Base-by-base conservation (phyloP, 2,888 invertebrate genomes). In the Teinopalpus imperialis region DNA sequence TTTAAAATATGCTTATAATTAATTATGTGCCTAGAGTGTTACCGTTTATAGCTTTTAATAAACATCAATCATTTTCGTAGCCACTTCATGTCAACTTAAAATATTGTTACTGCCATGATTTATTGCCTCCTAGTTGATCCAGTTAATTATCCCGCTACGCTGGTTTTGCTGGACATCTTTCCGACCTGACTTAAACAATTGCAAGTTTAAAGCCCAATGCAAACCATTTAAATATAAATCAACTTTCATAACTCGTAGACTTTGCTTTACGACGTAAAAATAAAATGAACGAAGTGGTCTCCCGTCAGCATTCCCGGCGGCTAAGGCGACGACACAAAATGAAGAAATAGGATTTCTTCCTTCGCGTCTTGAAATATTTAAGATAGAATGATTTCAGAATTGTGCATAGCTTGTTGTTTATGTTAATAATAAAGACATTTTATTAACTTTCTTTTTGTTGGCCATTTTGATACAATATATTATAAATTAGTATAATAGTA, bases 41-140 rank as follows among this genome's bases (percentile, higher is more conserved):
- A n/a, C n/a, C n/a, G n/a, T n/a, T n/a, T n/a, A n/a, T n/a, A n/a
- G n/a, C n/a, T 53, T 53, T 57, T 59, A 58, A 56, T 60, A 68
- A n/a, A 61, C 81, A 87, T 87, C 81, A 83, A 87, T 87, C 87
- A 86, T 81, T 75, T 75, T 77, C 81, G 79, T 81, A 80, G 86
- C 81, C 79, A 86, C 81, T 85, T 79, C 77, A 67, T 79, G 83
- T 86, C 85, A 79, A 79, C 81, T 80, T 81, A 77, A 78, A 85
- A 82, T 81, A 86, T 83, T 82, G 83, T 85, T 86, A 78, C 66
- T 65, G 61, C 52, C 56, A 67, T 86, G 86, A 87, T 87, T 73
- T 85, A 87, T 82, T 71, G 63, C 68, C 67, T 61, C 62, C 65
- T 64, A 65, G 41, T 31, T 47, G 21, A 50, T 36, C 45, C 23